A percentile compares a stretch with the other conserved stretches of the same genome.
Evolutionary conservation across 1,140 invertebrate genomes (phyloP).

Genomic region (Parasteatoda tepidariorum): DNA sequence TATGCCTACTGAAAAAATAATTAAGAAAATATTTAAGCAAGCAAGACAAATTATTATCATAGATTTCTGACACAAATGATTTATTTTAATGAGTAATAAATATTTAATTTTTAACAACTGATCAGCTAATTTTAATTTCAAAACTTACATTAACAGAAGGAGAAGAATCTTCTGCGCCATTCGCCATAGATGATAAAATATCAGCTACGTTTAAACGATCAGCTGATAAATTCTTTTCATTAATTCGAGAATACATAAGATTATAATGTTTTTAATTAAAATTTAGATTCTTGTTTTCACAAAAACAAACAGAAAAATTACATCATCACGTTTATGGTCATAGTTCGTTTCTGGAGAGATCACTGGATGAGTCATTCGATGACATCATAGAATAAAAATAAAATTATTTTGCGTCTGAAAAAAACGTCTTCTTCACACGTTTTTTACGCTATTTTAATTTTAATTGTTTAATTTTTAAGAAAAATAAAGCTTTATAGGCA

Average conservation of each 20-base stretch:
- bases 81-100: no score
- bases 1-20: no score
- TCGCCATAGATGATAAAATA: slow-evolving; percentile 61
- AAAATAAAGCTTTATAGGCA: no score
- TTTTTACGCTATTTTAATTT: no score
- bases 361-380: slow-evolving; percentile 41
- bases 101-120: no score
- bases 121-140: slow-evolving; percentile 12
- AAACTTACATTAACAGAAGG: slow-evolving; percentile 46
- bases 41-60: no score
- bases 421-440: no score
- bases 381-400: slow-evolving; percentile 53
- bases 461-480: no score
- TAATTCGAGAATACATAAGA: slow-evolving; percentile 56
- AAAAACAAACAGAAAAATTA: slow-evolving; percentile 20
- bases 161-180: slow-evolving; percentile 54
- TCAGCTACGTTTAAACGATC: slow-evolving; percentile 49
- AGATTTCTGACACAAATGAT: no score
- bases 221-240: slow-evolving; percentile 49
- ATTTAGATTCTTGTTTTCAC: background rate
- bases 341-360: background rate
- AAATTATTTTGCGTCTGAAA: background rate
- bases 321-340: slow-evolving; percentile 13
- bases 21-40: no score
- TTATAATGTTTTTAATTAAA: slow-evolving; percentile 6